These are phyloP conservation scores for Teinopalpus imperialis DNA, from an alignment of 2,888 invertebrate species.

Conservation along the genomic window DNA sequence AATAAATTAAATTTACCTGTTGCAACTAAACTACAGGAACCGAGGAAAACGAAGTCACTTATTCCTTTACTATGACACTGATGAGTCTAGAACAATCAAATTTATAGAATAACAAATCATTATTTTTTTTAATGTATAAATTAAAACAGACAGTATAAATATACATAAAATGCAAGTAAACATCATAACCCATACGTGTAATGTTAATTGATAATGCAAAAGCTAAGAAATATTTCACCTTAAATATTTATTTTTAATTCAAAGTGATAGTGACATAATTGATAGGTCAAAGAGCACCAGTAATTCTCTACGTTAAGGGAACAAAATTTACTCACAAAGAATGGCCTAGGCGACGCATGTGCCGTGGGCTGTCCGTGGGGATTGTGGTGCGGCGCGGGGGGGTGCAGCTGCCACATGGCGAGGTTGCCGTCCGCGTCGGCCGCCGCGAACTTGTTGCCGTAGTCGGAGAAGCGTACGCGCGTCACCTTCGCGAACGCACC, in stretches of 20 bases:
- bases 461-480: conserved; percentile 96
- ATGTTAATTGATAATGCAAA: too few species aligned
- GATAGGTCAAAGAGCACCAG: too few species aligned
- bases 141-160: too few species aligned
- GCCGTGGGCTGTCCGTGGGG: conserved; percentile 59
- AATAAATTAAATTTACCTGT: conserved; percentile 82
- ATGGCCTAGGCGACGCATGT: conserved; percentile 86
- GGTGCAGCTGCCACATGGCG: conserved; percentile 96
- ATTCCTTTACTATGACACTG: conserved; percentile 99
- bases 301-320: too few species aligned
- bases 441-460: conserved; percentile 99
- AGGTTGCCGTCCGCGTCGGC: conserved; percentile 98
- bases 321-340: conserved; percentile 96
- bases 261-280: too few species aligned
- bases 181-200: too few species aligned
- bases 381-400: conserved; percentile 79
- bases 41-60: conserved; percentile 98
- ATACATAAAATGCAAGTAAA: too few species aligned
- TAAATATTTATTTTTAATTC: too few species aligned
- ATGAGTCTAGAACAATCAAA: conserved; percentile 90
- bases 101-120: too few species aligned
- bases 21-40: conserved; percentile 97
- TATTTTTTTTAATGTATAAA: too few species aligned
- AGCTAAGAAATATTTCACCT: too few species aligned
- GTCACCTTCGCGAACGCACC: conserved; percentile 98